Percentiles rank a stretch among this genome's conserved stretches.
Conservation (phyloP, 2,888 invertebrate species). For the Cephonodes hylas region DNA sequence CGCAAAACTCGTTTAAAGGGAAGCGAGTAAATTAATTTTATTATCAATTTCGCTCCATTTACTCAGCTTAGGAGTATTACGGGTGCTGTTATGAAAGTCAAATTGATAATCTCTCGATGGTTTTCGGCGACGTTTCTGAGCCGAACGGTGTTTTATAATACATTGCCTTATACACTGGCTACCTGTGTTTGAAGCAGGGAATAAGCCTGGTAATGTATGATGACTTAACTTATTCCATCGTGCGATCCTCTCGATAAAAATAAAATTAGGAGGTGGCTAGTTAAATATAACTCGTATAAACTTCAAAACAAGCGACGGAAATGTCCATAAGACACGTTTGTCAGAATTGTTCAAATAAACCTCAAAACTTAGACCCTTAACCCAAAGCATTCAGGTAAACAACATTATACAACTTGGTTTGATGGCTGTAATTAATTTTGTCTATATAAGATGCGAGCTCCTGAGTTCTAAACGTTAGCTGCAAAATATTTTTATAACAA, state of each 20-base stretch:
- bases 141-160: neutral
- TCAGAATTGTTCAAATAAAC: neutral
- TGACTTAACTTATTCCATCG: too few species aligned
- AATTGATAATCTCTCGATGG: constrained; percentile 29
- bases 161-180: neutral
- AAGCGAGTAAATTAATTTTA: constrained; percentile 34
- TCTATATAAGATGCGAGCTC: too few species aligned
- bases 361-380: neutral
- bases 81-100: constrained; percentile 22
- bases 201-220: too few species aligned
- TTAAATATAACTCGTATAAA: too few species aligned
- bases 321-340: neutral
- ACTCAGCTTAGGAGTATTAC: constrained; percentile 29
- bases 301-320: neutral
- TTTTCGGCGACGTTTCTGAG: constrained; percentile 5
- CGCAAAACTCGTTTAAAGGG: constrained; percentile 21
- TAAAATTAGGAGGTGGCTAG: too few species aligned
- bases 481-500: too few species aligned
- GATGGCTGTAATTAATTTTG: too few species aligned
- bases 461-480: too few species aligned
- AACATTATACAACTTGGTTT: neutral
- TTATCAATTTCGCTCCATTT: constrained; percentile 35
- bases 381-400: neutral
- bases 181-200: too few species aligned
- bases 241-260: too few species aligned